A percentile compares a stretch with the other conserved stretches of the same genome.
phyloP scores from a whole-genome alignment of 2,797 vertebrate genomes.

The Odontamblyopus rebecca region DNA sequence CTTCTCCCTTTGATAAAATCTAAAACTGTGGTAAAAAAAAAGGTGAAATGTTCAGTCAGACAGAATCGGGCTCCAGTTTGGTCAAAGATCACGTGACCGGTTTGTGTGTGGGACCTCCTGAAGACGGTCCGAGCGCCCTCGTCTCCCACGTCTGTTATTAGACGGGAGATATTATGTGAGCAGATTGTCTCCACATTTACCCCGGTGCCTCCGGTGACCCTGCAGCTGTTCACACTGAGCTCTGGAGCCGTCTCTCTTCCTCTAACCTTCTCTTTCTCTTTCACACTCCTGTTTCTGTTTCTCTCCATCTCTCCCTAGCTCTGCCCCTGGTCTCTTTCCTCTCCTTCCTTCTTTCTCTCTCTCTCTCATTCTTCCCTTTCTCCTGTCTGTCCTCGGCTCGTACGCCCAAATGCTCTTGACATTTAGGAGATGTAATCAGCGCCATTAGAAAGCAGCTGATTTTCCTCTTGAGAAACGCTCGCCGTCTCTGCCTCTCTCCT shows the following conservation, averaged over 20 bases:
- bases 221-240: not conserved
- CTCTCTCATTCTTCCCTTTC: slow-evolving; percentile 6
- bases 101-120: too few relatives aligned
- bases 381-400: slow-evolving; percentile 85
- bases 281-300: too few relatives aligned
- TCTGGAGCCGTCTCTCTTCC: too few relatives aligned
- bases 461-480: slow-evolving; percentile 67
- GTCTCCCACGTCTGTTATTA: too few relatives aligned
- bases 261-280: not conserved
- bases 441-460: slow-evolving; percentile 89
- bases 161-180: too few relatives aligned
- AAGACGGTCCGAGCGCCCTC: too few relatives aligned
- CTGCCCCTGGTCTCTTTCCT: not conserved
- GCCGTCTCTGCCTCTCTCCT: slow-evolving; percentile 28
- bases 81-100: too few relatives aligned
- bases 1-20: too few relatives aligned
- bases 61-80: too few relatives aligned
- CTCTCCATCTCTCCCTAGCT: too few relatives aligned
- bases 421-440: slow-evolving; percentile 91
- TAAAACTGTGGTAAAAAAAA: too few relatives aligned
- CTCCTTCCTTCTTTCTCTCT: not conserved
- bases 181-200: slow-evolving; percentile 26
- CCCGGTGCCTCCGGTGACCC: not conserved
- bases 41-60: too few relatives aligned
- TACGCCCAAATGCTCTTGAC: slow-evolving; percentile 95